Conservation (phyloP, 1,140 invertebrate species). For the Rhizoglyphus robini region DNA sequence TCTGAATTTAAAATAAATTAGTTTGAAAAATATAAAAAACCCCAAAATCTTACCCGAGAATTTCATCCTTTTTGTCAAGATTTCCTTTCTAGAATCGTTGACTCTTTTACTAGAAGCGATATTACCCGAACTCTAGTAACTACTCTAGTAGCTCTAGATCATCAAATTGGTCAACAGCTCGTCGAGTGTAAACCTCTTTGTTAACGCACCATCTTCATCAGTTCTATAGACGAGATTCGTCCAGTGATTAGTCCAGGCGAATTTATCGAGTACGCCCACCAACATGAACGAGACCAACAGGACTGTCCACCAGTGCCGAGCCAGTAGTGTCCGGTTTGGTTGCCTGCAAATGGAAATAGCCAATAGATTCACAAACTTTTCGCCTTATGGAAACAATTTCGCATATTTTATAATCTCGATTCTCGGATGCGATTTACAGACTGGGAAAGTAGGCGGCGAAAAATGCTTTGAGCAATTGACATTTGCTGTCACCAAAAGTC, state of each 20-base stretch:
- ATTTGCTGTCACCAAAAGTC: neutral
- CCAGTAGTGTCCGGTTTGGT: no score
- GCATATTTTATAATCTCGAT: constrained; percentile 25
- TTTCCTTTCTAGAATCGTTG: constrained; percentile 56
- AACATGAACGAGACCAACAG: no score
- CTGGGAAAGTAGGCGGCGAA: no score
- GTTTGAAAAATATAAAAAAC: no score
- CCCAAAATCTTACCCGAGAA: no score
- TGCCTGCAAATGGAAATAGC: constrained; percentile 56
- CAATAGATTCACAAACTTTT: constrained; percentile 36
- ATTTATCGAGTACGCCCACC: constrained; percentile 75
- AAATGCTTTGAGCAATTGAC: constrained; percentile 38
- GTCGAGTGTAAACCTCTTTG: constrained; percentile 46
- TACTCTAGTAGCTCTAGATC: no score
- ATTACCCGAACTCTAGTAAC: constrained; percentile 61
- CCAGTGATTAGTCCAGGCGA: constrained; percentile 44
- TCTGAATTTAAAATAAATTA: no score
- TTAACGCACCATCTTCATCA: constrained; percentile 54
- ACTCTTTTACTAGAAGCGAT: constrained; percentile 64
- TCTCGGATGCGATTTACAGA: constrained; percentile 39
- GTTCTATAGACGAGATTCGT: constrained; percentile 22
- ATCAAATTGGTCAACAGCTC: constrained; percentile 74
- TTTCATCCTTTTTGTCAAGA: no score
- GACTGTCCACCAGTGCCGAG: no score
- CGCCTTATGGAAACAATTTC: constrained; percentile 40